Conservation (phyloP, 2,797 vertebrate species). For the Macroramphosus scolopax region DNA sequence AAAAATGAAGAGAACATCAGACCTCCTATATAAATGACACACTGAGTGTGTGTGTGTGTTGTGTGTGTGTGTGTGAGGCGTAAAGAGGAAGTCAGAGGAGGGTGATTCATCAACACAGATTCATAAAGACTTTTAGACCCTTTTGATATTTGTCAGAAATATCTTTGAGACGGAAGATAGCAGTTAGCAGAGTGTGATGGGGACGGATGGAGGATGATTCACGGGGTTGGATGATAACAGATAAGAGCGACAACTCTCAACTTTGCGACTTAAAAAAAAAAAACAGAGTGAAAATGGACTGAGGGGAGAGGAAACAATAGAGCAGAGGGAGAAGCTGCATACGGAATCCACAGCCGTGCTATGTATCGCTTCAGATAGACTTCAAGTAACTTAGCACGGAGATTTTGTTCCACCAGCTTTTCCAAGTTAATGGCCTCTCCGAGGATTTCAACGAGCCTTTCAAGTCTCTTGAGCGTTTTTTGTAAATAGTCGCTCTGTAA, state of each 20-base stretch:
- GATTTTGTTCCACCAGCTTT: slow-evolving; percentile 44
- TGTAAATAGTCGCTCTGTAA: slow-evolving; percentile 46
- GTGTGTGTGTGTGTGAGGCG: slow-evolving; percentile 7
- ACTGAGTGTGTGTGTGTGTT: too few relatives aligned
- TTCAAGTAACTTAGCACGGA: slow-evolving; percentile 18
- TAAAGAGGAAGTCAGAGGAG: slow-evolving; percentile 17
- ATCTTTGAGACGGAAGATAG: slow-evolving; percentile 21
- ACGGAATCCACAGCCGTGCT: slow-evolving; percentile 13
- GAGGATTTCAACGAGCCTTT: slow-evolving; percentile 41
- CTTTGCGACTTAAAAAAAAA: slow-evolving; percentile 7
- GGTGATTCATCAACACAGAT: slow-evolving; percentile 50
- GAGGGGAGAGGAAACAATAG: slow-evolving; percentile 22
- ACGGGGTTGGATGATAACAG: slow-evolving; percentile 23
- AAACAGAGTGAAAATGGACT: slow-evolving; percentile 25
- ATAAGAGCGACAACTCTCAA: slow-evolving; percentile 15
- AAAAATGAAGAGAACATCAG: too few relatives aligned
- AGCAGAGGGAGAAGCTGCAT: too few relatives aligned
- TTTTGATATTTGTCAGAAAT: too few relatives aligned
- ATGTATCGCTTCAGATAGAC: slow-evolving; percentile 25
- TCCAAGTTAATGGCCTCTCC: slow-evolving; percentile 50
- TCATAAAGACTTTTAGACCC: slow-evolving; percentile 44
- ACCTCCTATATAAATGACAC: too few relatives aligned
- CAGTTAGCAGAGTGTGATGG: slow-evolving; percentile 7
- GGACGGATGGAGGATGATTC: slow-evolving; percentile 18
- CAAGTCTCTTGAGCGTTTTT: slow-evolving; percentile 39